Conservation (phyloP, 2,888 invertebrate genomes). For the Sphaerophoria taeniata region DNA sequence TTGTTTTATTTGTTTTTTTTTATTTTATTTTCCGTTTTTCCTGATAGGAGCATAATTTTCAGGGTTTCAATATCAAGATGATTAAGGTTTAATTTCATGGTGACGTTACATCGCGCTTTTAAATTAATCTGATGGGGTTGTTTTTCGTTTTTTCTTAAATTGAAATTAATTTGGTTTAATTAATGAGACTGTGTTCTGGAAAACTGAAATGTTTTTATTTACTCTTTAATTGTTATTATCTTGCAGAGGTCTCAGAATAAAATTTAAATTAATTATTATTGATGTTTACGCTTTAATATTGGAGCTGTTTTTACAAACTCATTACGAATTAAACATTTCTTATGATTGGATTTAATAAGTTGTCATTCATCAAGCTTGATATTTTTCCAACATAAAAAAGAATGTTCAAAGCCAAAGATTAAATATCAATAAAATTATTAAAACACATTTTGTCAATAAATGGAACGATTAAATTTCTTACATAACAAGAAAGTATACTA, state of each 20-base stretch:
- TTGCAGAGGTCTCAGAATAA: not conserved
- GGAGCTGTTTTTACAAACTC: too few relatives aligned
- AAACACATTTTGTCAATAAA: too few relatives aligned
- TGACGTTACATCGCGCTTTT: not conserved
- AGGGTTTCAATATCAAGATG: slow-evolving; percentile 9
- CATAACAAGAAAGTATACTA: too few relatives aligned
- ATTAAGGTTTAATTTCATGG: not conserved
- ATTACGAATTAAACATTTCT: too few relatives aligned
- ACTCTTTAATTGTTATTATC: not conserved
- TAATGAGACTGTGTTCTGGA: not conserved
- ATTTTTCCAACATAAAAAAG: too few relatives aligned
- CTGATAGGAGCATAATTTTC: not conserved
- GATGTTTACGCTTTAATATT: not conserved
- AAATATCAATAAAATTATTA: too few relatives aligned
- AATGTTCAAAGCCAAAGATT: too few relatives aligned
- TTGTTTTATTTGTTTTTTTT: too few relatives aligned
- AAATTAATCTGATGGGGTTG: slow-evolving; percentile 6
- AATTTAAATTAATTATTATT: not conserved
- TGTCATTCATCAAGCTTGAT: too few relatives aligned
- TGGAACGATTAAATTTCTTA: too few relatives aligned
- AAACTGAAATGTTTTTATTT: not conserved
- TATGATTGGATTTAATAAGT: too few relatives aligned
- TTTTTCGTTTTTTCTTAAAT: not conserved
- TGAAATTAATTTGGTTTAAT: slow-evolving; percentile 23
- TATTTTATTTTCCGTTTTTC: not conserved